Evolutionary conservation across 2,797 vertebrate species (phyloP), one percentile per base, ranked within the genome.

Genomic region (Coccyzus lansbergi): DNA sequence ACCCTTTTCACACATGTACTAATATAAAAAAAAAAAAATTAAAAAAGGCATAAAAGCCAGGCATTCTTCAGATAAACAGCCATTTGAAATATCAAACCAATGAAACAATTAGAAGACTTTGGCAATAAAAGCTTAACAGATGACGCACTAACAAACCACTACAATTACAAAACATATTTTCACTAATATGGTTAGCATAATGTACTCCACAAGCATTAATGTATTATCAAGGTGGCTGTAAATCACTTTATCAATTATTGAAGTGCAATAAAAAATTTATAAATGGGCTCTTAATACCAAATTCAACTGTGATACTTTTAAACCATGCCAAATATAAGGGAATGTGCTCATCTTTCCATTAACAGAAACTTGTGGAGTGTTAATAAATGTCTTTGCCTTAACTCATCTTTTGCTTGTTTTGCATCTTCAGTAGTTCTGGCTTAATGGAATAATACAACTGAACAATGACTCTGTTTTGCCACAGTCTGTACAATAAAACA

Each of bases 201-300:
- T 72, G 72, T 75, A 92, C 38, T 91, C 84, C n/a, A 6, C 69
- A 74, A 68, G 79, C 79, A 83, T 62, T 77, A 93, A 81, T 69
- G 62, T 52, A 81, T 89, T 93, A 83, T 26, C 79, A 91, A 89
- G 72, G 70, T 88, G 55, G 49, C 44, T 89, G 55, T 95, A 93
- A 96, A 96, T 95, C 93, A 94, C 84, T 91, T 92, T 78, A 95
- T 95, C 93, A 96, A 96, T 95, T 94, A 94, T 91, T 95, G 86
- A 96, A 92, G 76, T 2, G 4, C 82, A 92, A 85, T 95, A 83
- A 96, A 94, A 92, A 91, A 94, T 95, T 96, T 90, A 95, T 92
- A 91, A 92, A 83, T 76, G 79, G 29, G 28, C 15, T 52, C 51
- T 87, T 90, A 95, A 92, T 92, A 92, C 55, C 79, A 94, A 91